Evolutionary conservation across 2,888 invertebrate species (phyloP).

Genomic region (Melanchra persicariae): DNA sequence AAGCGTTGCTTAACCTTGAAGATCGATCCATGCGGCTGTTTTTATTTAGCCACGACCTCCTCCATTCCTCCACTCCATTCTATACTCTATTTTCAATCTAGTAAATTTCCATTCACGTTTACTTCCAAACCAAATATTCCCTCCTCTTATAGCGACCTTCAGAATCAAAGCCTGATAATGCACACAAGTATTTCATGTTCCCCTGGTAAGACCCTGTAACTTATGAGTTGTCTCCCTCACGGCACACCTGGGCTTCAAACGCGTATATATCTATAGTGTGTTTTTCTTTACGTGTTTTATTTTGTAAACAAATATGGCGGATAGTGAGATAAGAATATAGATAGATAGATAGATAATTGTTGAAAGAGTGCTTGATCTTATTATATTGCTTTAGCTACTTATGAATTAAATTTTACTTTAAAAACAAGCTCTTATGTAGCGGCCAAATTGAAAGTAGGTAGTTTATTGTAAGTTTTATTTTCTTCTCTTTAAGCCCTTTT

Average conservation of each 20-base stretch:
- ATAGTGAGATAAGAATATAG: neutral
- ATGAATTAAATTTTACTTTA: too few relatives aligned
- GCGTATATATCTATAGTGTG: neutral
- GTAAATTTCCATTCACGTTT: neutral
- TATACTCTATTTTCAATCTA: neutral
- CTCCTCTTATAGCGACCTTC: neutral
- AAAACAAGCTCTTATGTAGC: too few relatives aligned
- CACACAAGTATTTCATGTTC: constrained; percentile 36
- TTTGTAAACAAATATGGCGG: constrained; percentile 4
- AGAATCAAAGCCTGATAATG: constrained; percentile 56
- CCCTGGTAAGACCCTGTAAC: constrained; percentile 45
- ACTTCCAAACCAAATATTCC: neutral
- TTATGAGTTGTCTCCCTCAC: constrained; percentile 53
- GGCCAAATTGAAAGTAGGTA: too few relatives aligned
- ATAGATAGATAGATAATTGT: too few relatives aligned
- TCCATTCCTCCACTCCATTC: too few relatives aligned
- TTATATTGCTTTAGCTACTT: too few relatives aligned
- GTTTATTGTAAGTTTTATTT: too few relatives aligned
- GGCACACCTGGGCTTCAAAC: constrained; percentile 53
- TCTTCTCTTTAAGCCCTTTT: too few relatives aligned
- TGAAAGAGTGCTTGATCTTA: too few relatives aligned
- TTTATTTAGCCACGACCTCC: too few relatives aligned
- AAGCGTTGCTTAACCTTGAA: too few relatives aligned
- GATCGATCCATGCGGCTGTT: too few relatives aligned
- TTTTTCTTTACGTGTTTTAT: neutral